phyloP scores from a whole-genome alignment of 2,113 vertebrate genomes.

The Ptilorrhoa leucosticta region DNA sequence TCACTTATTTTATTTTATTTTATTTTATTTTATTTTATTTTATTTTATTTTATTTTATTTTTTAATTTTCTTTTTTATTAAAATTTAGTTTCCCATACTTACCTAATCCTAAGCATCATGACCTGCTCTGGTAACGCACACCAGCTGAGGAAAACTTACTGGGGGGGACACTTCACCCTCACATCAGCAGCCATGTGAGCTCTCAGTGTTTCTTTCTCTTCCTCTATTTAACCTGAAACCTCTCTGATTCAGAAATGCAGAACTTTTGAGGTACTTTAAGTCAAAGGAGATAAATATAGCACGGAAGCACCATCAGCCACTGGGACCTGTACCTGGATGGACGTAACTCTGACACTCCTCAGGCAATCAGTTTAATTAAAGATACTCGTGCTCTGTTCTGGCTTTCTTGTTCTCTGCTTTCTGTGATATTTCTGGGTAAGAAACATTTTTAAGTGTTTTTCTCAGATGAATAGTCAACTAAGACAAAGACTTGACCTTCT shows the following conservation, averaged over 20 bases:
- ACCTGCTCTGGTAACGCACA: neutral
- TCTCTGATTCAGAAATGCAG: neutral
- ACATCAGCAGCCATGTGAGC: neutral
- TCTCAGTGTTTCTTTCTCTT: neutral
- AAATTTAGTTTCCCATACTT: neutral
- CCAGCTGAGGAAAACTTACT: neutral
- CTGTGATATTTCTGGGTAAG: neutral
- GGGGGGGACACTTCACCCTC: neutral
- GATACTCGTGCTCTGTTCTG: neutral
- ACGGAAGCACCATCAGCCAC: neutral
- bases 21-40: neutral
- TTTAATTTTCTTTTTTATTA: neutral
- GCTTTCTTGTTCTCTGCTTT: neutral
- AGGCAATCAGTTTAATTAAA: neutral
- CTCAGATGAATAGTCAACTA: neutral
- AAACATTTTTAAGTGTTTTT: neutral
- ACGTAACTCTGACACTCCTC: neutral
- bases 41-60: neutral
- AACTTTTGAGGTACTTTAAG: neutral
- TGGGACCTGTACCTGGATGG: neutral
- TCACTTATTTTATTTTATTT: neutral
- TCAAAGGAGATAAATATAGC: fast-evolving
- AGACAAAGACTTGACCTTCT: neutral
- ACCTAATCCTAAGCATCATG: neutral
- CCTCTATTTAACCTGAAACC: neutral